Conservation (phyloP, 1,140 invertebrate species). For the Babylonia areolata region DNA sequence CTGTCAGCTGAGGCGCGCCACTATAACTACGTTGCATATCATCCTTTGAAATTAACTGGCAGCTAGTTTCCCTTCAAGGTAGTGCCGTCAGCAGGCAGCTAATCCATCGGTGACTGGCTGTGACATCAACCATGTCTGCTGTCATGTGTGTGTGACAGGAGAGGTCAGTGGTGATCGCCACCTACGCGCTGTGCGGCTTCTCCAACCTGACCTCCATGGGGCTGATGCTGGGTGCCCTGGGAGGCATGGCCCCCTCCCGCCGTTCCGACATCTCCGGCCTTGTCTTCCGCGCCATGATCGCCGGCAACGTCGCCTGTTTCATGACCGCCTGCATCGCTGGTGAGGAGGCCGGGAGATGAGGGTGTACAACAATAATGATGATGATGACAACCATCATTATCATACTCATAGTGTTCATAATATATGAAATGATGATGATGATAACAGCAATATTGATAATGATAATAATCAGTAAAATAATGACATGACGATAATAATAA, state of each 20-base stretch:
- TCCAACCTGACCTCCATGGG: conserved; percentile 95
- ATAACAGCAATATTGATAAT: no score
- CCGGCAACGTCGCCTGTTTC: conserved; percentile 84
- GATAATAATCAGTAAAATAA: neutral
- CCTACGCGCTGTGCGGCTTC: conserved; percentile 97
- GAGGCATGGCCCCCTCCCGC: conserved; percentile 87
- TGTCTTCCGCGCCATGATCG: conserved; percentile 88
- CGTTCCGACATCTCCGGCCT: conserved; percentile 79
- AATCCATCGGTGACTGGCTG: no score
- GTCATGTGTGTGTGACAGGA: conserved; percentile 75
- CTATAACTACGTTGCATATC: no score
- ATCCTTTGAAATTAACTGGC: no score
- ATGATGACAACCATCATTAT: no score
- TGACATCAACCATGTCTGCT: neutral
- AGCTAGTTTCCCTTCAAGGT: no score
- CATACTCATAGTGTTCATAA: neutral
- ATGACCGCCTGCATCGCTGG: conserved; percentile 44
- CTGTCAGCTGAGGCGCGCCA: no score
- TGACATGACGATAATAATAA: no score
- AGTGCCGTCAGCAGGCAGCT: no score
- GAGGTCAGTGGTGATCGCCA: conserved; percentile 88
- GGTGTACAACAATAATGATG: no score
- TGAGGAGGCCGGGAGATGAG: neutral
- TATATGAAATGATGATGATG: no score
- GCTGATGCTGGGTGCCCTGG: conserved; percentile 89